Base-by-base conservation (phyloP, 1,140 invertebrate species). In the Drosophila nebulosa region DNA sequence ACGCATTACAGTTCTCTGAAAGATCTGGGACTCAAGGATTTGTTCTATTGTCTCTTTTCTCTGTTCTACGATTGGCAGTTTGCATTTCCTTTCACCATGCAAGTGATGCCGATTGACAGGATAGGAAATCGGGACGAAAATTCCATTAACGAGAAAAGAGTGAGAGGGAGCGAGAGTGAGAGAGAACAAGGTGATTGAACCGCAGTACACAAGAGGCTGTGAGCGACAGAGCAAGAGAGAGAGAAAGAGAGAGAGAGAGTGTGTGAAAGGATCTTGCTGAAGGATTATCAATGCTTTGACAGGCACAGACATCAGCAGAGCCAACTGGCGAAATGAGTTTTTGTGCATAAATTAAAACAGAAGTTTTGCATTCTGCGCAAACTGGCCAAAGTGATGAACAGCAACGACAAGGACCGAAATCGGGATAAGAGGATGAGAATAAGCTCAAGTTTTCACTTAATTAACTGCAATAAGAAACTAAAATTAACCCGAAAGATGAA, bases 381-480 rank as follows among this genome's bases (percentile, higher is more conserved):
- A 50, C 27, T 18, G 18, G 1, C 6, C n/a, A 39, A 39, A 30
- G 57, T 7, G 21, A 4, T 0, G 9, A 27, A 56, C 7, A 30
- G 27, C 7, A 30, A 1, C 27, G 7, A 30, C 27, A 32, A 3
- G 30, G 7, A 32, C 30, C 9, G 30, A 32, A 16, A 2, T 7
- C 18, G 4, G 32, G 52, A 12, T 12, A 46, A 30, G 24, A 64
- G 30, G 52, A 14, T 30, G 22, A 0, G 24, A 32, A 27, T 57
- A 51, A 81, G 77, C 78, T 74, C 66, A 81, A 85, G 83, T 76
- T 86, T 55, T 74, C 81, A 86, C 74, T 86, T 86, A 86, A 88
- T 86, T 88, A 86, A 78, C 74, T 88, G 78, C 83, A 86, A 88
- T 81, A 85, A 88, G 78, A 88, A 81, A 81, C 83, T 88, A 74